A percentile compares a stretch with the other conserved stretches of the same genome.
Conservation (phyloP, 2,888 invertebrate genomes). For the Rhagophthalmus giganteus region DNA sequence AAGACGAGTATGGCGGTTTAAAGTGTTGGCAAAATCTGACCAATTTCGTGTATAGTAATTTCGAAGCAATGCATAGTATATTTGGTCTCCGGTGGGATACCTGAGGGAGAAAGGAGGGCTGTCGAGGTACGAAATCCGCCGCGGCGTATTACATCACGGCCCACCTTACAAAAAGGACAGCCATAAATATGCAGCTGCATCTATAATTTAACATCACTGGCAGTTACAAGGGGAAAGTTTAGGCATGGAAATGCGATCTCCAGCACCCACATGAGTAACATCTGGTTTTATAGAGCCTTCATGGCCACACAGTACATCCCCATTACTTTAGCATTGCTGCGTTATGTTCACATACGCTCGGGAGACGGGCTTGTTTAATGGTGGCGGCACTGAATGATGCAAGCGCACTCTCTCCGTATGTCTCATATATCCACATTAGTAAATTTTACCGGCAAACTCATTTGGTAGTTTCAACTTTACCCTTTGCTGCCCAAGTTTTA, state of each 20-base stretch:
- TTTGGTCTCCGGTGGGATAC: conserved; percentile 25
- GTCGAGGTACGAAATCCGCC: conserved; percentile 32
- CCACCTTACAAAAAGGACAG: conserved; percentile 47
- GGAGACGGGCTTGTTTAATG: conserved; percentile 46
- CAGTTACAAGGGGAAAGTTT: conserved; percentile 43
- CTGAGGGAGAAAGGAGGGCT: conserved; percentile 17
- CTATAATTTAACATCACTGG: conserved; percentile 49
- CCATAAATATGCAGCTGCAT: conserved; percentile 49
- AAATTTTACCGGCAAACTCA: conserved; percentile 28
- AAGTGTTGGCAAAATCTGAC: conserved; percentile 19
- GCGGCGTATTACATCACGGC: conserved; percentile 42
- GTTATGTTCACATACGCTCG: conserved; percentile 44
- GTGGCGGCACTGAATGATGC: conserved; percentile 40
- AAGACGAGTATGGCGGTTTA: conserved; percentile 1
- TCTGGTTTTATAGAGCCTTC: conserved; percentile 51
- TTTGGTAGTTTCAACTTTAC: conserved; percentile 34
- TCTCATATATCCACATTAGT: conserved; percentile 43
- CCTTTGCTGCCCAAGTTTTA: conserved; percentile 33
- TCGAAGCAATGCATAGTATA: conserved; percentile 28
- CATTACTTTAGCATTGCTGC: conserved; percentile 51
- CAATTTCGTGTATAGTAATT: conserved; percentile 28
- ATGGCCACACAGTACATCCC: conserved; percentile 51
- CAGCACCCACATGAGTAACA: conserved; percentile 48
- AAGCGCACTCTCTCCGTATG: conserved; percentile 36
- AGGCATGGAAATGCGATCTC: conserved; percentile 48